Evolutionary conservation across 2,797 vertebrate species (phyloP).

Genomic region (Cyclura pinguis): DNA sequence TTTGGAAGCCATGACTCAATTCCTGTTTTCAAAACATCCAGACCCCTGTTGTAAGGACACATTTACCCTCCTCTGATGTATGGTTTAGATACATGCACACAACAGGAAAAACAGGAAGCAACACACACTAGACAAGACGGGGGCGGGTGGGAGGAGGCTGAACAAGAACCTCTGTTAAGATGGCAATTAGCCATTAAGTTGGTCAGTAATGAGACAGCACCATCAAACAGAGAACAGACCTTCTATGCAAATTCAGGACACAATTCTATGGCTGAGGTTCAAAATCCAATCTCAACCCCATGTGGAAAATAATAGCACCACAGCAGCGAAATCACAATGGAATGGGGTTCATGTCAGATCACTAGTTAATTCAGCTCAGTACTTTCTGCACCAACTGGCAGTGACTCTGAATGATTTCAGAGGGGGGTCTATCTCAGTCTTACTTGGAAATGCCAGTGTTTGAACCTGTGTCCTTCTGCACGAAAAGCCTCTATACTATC

Average conservation of each 20-base stretch:
- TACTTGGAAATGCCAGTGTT: not conserved
- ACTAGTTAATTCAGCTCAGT: not conserved
- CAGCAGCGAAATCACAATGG: not conserved
- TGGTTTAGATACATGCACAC: constrained; percentile 58
- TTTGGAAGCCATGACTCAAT: constrained; percentile 78
- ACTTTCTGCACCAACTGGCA: not conserved
- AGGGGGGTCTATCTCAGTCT: not conserved
- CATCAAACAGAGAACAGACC: not conserved
- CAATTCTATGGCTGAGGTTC: not conserved
- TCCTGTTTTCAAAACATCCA: constrained; percentile 81
- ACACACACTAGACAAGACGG: constrained; percentile 36
- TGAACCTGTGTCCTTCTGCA: not conserved
- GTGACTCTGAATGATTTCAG: not conserved
- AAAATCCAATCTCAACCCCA: not conserved
- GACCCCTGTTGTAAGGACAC: constrained; percentile 76
- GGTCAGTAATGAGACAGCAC: not conserved
- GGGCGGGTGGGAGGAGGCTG: constrained; percentile 10
- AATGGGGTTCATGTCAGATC: not conserved
- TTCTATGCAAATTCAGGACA: not conserved
- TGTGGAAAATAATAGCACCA: not conserved
- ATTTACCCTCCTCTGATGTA: constrained; percentile 35
- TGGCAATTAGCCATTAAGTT: not conserved
- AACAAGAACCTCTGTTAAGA: constrained; percentile 51
- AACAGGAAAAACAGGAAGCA: constrained; percentile 77
- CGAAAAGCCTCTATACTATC: not conserved